These are phyloP conservation scores for Myotis vivesi DNA, from an alignment of 2,797 vertebrate genomes.

Conservation along the genomic window DNA sequence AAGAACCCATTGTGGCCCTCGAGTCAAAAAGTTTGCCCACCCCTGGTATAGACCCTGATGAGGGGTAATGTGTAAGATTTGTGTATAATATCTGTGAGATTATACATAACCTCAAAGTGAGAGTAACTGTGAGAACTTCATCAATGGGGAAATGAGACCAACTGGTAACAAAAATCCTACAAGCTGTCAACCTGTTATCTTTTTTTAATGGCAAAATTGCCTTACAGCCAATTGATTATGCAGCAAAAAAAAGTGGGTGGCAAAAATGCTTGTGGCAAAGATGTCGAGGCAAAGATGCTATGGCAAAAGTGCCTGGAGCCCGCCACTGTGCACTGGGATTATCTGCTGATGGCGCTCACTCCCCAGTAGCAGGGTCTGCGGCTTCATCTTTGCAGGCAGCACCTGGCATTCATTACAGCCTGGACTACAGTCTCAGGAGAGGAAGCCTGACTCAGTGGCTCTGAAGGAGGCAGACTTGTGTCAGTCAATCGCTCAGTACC, in stretches of 20 bases:
- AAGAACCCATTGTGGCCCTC: too few species aligned
- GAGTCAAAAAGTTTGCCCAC: too few species aligned
- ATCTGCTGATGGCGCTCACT: not conserved
- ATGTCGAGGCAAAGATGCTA: not conserved
- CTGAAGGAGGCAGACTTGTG: not conserved
- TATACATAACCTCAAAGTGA: not conserved
- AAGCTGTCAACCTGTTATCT: not conserved
- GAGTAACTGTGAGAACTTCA: not conserved
- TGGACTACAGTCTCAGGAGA: not conserved
- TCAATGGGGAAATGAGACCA: not conserved
- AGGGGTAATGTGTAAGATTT: not conserved
- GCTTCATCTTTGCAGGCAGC: not conserved
- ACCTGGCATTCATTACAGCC: not conserved
- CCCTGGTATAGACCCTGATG: not conserved
- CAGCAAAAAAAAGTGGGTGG: not conserved
- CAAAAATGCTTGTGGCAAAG: not conserved
- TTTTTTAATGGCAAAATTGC: not conserved
- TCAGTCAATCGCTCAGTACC: not conserved
- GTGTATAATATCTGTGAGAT: not conserved
- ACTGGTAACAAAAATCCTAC: not conserved
- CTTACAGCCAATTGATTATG: not conserved
- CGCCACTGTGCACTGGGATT: accelerated
- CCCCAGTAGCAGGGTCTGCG: not conserved
- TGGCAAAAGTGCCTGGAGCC: not conserved
- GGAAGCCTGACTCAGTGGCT: too few species aligned